Evolutionary conservation across 2,888 invertebrate genomes (phyloP), one percentile per base, ranked within the genome.

Genomic region (Plagiodera versicolora): DNA sequence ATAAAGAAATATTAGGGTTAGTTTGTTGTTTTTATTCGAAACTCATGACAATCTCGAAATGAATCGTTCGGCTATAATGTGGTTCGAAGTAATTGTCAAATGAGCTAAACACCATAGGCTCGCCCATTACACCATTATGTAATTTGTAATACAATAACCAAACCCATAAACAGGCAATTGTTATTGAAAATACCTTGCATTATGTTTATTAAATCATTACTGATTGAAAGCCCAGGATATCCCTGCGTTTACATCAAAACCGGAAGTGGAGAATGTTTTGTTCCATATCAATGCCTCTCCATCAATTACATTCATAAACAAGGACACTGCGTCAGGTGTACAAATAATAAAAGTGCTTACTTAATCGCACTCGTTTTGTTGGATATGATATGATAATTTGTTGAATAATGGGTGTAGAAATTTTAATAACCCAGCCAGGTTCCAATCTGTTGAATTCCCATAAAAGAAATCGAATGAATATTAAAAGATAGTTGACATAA

Each of bases 351-450:
- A 71, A 60, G 63, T 71, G 73, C 72, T 30, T 32, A 44, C 48
- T 39, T 55, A 55, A 62, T 62, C 52, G 56, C 24, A 39, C 55
- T 53, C 28, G 44, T 58, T 62, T 62, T 58, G 62, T 58, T 71
- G 71, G 73, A 74, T 75, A 77, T 72, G 73, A 74, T 75, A 77
- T 77, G 76, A 76, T 77, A 77, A 77, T 77, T 77, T 72, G 73
- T 70, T 71, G 70, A 67, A 74, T 74, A 75, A 46, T 18, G 28
- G 53, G 44, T 51, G 10, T 19, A 53, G 58, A 30, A 5, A 32
- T 55, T 54, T 47, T 52, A 16, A 58, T 67, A 69, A 67, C 63
- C 64, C 70, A 68, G 64, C 69, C 62, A 70, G 63, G 72, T 70
- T 67, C 65, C 73, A 65, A 69, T 49, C 65, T 68, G 67, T 62